phyloP scores from a whole-genome alignment of 2,113 vertebrate species.

The Sterna hirundo region DNA sequence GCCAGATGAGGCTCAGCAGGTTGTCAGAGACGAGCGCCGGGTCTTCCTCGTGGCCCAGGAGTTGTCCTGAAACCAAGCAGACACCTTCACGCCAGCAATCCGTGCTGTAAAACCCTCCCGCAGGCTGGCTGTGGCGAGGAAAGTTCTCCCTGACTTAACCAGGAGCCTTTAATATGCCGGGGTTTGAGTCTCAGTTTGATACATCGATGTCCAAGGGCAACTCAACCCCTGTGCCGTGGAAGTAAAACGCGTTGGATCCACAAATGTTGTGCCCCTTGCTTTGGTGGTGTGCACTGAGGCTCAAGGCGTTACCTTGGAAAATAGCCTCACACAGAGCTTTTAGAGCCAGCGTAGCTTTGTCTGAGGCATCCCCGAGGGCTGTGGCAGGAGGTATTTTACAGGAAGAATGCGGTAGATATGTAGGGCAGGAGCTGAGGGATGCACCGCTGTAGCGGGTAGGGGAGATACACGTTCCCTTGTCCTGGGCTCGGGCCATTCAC shows the following conservation, averaged over 20 bases:
- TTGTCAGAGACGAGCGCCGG: rapidly evolving
- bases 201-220: rapidly evolving
- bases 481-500: rapidly evolving
- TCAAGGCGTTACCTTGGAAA: rapidly evolving
- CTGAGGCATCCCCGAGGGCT: neutral
- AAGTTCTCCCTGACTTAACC: neutral
- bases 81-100: rapidly evolving
- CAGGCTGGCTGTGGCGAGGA: rapidly evolving
- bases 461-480: rapidly evolving
- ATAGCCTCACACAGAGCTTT: neutral
- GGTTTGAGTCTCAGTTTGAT: no score
- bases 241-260: rapidly evolving
- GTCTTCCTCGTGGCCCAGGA: neutral
- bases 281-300: no score
- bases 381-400: neutral
- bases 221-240: neutral
- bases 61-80: neutral
- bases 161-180: rapidly evolving
- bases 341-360: neutral
- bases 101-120: rapidly evolving
- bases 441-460: rapidly evolving
- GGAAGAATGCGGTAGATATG: rapidly evolving
- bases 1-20: neutral
- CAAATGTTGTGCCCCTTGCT: rapidly evolving
- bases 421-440: neutral